Conservation (phyloP, 1,140 invertebrate genomes). For the Dolichoris vasculosae region DNA sequence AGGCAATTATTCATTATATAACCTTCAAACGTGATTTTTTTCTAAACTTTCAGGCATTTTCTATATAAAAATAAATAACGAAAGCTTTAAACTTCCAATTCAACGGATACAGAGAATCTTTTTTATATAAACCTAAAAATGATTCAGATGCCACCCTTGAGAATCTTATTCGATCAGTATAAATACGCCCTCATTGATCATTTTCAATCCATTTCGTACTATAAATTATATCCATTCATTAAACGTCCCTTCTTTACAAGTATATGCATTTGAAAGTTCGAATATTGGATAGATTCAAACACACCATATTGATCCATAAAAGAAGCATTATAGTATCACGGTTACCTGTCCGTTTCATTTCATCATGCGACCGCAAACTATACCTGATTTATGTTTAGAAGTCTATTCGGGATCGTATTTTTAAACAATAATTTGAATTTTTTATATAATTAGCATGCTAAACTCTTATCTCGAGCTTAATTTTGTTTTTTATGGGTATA, state of each 20-base stretch:
- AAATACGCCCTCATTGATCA: constrained; percentile 44
- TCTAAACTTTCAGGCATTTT: not conserved
- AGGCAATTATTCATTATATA: constrained; percentile 30
- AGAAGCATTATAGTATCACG: not conserved
- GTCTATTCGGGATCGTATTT: not conserved
- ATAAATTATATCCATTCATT: constrained; percentile 39
- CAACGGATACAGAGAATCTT: not conserved
- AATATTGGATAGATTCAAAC: not conserved
- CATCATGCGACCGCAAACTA: not conserved
- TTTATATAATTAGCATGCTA: too few species aligned
- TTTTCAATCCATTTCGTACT: constrained; percentile 24
- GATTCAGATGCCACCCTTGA: constrained; percentile 41
- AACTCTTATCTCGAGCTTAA: too few species aligned
- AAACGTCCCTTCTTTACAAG: not conserved
- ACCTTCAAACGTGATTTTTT: not conserved
- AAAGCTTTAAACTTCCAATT: constrained; percentile 4
- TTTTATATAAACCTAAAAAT: not conserved
- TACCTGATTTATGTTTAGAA: not conserved
- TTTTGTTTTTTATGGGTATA: too few species aligned
- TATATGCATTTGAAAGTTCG: not conserved
- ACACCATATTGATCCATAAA: not conserved
- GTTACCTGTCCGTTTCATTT: not conserved
- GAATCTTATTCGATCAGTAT: not conserved
- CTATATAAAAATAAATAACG: not conserved
- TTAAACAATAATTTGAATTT: not conserved